Evolutionary conservation across 1,140 invertebrate species (phyloP).

Genomic region (Mesaphorura yosii): DNA sequence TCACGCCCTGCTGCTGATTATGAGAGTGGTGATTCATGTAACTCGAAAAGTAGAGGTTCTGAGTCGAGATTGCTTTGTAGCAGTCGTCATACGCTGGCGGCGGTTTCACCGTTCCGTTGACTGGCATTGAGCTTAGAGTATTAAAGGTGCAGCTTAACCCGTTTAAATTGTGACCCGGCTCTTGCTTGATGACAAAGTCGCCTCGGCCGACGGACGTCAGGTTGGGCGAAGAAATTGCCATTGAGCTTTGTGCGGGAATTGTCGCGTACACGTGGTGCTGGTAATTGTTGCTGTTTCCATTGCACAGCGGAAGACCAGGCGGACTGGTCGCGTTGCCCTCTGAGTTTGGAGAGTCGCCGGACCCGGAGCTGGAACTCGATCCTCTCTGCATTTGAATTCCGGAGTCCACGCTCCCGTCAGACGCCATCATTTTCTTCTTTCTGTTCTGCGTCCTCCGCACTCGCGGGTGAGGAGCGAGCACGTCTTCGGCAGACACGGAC

Average conservation of each 20-base stretch:
- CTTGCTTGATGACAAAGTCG: too few species aligned
- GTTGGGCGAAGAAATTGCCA: conserved; percentile 35
- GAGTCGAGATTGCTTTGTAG: conserved; percentile 39
- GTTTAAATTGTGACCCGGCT: too few species aligned
- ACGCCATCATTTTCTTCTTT: conserved; percentile 22
- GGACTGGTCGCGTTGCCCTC: conserved; percentile 24
- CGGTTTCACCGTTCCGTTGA: conserved; percentile 10
- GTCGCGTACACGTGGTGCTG: conserved; percentile 30
- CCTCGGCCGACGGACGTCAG: conserved; percentile 20
- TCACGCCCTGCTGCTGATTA: conserved; percentile 22
- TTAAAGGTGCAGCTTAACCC: conserved; percentile 7
- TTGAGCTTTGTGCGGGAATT: conserved; percentile 24
- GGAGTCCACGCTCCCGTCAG: too few species aligned
- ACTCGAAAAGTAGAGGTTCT: conserved; percentile 25
- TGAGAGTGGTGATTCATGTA: conserved; percentile 9
- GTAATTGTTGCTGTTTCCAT: conserved; percentile 1
- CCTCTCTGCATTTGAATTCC: too few species aligned
- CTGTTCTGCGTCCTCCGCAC: conserved; percentile 14
- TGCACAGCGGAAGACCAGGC: conserved; percentile 13
- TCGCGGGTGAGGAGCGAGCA: conserved; percentile 17
- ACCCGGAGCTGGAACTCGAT: too few species aligned
- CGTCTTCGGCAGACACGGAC: conserved; percentile 31
- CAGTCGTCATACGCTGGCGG: conserved; percentile 79
- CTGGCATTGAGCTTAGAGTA: background rate
- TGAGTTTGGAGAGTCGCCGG: background rate